A percentile compares a stretch with the other conserved stretches of the same genome.
Evolutionary conservation across 1,140 invertebrate genomes (phyloP).

Genomic region (Calliopsis andreniformis): DNA sequence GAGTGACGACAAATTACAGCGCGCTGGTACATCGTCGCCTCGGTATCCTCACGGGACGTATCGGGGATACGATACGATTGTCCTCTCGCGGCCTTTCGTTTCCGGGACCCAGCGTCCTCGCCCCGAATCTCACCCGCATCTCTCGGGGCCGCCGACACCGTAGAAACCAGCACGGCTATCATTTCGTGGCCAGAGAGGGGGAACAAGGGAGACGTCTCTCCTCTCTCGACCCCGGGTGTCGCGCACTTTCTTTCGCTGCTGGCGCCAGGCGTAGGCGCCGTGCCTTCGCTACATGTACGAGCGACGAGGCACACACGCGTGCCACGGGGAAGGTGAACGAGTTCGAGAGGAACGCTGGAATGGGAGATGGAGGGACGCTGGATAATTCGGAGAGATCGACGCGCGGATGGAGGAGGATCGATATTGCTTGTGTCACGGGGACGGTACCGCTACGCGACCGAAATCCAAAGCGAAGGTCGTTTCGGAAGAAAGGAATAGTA

Average conservation of each 20-base stretch:
- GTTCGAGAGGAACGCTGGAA: not conserved
- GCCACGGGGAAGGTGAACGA: not conserved
- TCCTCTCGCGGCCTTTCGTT: constrained; percentile 42
- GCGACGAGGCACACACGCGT: not conserved
- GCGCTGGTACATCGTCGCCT: constrained; percentile 14
- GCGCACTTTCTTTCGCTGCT: constrained; percentile 66
- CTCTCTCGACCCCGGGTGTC: constrained; percentile 55
- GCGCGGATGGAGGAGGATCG: constrained; percentile 51
- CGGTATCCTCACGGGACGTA: constrained; percentile 23
- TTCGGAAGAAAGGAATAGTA: constrained; percentile 48
- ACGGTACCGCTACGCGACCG: constrained; percentile 68
- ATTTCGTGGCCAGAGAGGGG: constrained; percentile 31
- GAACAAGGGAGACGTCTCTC: constrained; percentile 8
- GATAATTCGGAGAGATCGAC: constrained; percentile 64
- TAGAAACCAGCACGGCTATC: constrained; percentile 62
- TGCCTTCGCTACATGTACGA: constrained; percentile 49
- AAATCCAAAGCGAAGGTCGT: constrained; percentile 52
- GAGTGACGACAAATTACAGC: constrained; percentile 56
- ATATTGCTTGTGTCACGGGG: constrained; percentile 67
- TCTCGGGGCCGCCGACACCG: constrained; percentile 36
- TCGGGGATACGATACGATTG: constrained; percentile 51
- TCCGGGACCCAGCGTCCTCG: constrained; percentile 55
- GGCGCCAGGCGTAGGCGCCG: constrained; percentile 71
- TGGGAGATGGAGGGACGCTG: constrained; percentile 7
- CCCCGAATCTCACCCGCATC: constrained; percentile 64